A percentile compares a stretch with the other conserved stretches of the same genome.
Conservation (phyloP, 2,113 vertebrate species). For the Corythaeola cristata region DNA sequence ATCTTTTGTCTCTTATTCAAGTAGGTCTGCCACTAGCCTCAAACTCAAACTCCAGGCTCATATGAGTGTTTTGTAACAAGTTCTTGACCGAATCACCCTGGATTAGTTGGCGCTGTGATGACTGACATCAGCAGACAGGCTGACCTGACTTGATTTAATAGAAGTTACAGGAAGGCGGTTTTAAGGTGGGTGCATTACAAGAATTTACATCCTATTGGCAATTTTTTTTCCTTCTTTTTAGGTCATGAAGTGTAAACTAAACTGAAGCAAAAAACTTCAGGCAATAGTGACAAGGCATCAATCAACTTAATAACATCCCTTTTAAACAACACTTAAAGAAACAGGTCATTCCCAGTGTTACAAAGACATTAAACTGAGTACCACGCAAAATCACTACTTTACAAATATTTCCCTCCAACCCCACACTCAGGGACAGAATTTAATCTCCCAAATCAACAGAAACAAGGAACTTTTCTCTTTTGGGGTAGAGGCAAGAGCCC, state of each 20-base stretch:
- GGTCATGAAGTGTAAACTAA: background rate
- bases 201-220: background rate
- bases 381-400: background rate
- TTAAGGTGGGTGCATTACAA: background rate
- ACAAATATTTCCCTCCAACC: background rate
- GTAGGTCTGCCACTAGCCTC: background rate
- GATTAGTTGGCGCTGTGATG: background rate
- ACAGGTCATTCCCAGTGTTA: background rate
- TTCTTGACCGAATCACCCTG: background rate
- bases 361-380: background rate
- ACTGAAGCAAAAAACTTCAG: slow-evolving; percentile 14
- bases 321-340: slow-evolving; percentile 16
- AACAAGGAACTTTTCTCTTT: background rate
- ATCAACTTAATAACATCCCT: slow-evolving; percentile 23
- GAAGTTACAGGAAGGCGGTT: background rate
- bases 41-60: background rate
- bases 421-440: background rate
- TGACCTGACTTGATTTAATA: background rate
- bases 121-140: background rate
- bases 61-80: background rate
- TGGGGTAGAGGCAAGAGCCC: background rate
- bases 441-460: background rate
- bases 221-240: background rate
- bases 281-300: background rate
- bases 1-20: background rate